A percentile compares a stretch with the other conserved stretches of the same genome.
These are phyloP conservation scores for Carcharodon carcharias DNA, from an alignment of 2,797 vertebrate genomes.

Conservation along the genomic window DNA sequence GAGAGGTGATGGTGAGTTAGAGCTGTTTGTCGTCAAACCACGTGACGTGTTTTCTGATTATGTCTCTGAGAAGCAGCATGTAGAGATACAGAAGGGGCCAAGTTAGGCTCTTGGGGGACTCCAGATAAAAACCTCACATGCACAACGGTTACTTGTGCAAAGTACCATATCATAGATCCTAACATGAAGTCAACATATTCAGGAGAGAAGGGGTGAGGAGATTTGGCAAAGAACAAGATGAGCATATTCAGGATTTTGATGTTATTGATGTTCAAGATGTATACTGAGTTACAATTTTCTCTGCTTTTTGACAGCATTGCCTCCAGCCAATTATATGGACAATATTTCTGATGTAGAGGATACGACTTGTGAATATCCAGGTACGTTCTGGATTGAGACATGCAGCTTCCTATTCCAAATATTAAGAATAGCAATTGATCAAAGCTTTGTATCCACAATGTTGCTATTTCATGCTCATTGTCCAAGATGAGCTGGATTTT, in stretches of 20 bases:
- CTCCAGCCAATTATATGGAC: neutral
- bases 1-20: neutral
- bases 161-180: neutral
- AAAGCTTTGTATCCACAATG: neutral
- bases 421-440: neutral
- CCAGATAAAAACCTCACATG: neutral
- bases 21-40: neutral
- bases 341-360: neutral
- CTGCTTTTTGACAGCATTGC: neutral
- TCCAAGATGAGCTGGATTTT: neutral
- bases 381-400: neutral
- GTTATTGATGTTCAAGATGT: neutral
- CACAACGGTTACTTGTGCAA: neutral
- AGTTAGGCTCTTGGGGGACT: neutral
- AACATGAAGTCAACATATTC: neutral
- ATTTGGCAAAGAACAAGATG: neutral
- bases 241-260: neutral
- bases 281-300: neutral
- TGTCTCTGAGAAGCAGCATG: neutral
- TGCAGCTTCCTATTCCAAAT: neutral
- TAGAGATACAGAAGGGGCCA: neutral
- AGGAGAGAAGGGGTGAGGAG: neutral
- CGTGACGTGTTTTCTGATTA: neutral
- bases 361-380: neutral
- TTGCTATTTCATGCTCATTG: neutral